Evolutionary conservation across 2,888 invertebrate species (phyloP).

Genomic region (Trypoxylon attenuatum): DNA sequence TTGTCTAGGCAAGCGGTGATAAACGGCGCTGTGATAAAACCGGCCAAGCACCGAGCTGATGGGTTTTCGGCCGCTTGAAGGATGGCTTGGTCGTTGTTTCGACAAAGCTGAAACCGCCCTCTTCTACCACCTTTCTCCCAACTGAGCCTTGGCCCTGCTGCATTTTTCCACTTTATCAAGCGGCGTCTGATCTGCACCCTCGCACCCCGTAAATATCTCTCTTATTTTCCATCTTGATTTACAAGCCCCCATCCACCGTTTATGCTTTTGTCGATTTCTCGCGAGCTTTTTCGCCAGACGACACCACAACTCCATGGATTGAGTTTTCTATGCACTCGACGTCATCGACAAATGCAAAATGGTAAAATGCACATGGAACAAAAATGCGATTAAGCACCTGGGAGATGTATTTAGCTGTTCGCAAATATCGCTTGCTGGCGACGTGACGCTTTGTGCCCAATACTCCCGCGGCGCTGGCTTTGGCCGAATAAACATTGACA

Average conservation of each 20-base stretch:
- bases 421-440: too few species aligned
- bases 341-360: too few species aligned
- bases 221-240: constrained; percentile 50
- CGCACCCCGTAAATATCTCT: constrained; percentile 46
- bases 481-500: too few species aligned
- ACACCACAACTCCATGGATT: not conserved
- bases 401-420: too few species aligned
- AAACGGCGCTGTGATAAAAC: constrained; percentile 69
- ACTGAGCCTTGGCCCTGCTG: constrained; percentile 18
- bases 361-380: too few species aligned
- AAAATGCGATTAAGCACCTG: too few species aligned
- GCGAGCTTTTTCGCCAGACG: too few species aligned
- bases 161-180: constrained; percentile 57
- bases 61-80: constrained; percentile 59
- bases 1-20: constrained; percentile 68
- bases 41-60: constrained; percentile 55
- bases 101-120: constrained; percentile 29
- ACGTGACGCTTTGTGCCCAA: too few species aligned
- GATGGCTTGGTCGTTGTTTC: constrained; percentile 56
- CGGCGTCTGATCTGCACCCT: constrained; percentile 31
- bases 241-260: constrained; percentile 6
- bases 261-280: too few species aligned
- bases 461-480: too few species aligned
- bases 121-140: not conserved
- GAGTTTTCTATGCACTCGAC: not conserved